Evolutionary conservation across 1,140 invertebrate species (phyloP), one percentile per base, ranked within the genome.

Genomic region (Nixonia krombeini): DNA sequence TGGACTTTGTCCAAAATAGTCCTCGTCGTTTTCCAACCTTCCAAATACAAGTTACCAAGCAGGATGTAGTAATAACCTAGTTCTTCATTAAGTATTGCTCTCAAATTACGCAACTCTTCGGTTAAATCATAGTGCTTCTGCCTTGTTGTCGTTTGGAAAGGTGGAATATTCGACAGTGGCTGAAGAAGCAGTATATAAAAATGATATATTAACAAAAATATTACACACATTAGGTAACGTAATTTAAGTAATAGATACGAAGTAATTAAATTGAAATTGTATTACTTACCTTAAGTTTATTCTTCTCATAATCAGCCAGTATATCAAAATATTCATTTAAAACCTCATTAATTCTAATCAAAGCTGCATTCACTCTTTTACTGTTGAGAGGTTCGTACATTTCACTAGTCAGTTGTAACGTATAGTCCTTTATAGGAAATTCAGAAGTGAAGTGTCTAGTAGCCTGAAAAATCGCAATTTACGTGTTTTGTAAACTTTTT

Each of bases 21-120:
- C 46, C 64, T 29, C 2, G 56, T 61, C 3, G 45, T 17, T 15
- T 51, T 55, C 64, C 64, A 67, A 1, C 64, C 64, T 8, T 67
- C 64, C 15, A 67, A 35, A 13, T 45, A 67, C 31, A 67, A 46
- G 56, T 68, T 68, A 0, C 52, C 47, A 44, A 62, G 35, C 4
- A 68, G 12, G 12, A 51, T 0, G 26, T 68, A 57, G 35, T 57
- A 62, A 18, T 47, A 50, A 5, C 18, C n/a, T 17, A 68, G 41
- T 56, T 56, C 12, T 10, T 50, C 21, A 4, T 68, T 57, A 0
- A 68, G 38, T 25, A 62, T 57, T 1, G 46, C 9, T 9, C 61
- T 33, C 1, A 62, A 16, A n/a, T 68, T 51, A 6, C 9, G 44
- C 12, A 68, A 57, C 31, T 46, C 17, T 41, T 57, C 12, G 12